Conservation (phyloP, 2,888 invertebrate genomes). For the Drosophila neutralis region DNA sequence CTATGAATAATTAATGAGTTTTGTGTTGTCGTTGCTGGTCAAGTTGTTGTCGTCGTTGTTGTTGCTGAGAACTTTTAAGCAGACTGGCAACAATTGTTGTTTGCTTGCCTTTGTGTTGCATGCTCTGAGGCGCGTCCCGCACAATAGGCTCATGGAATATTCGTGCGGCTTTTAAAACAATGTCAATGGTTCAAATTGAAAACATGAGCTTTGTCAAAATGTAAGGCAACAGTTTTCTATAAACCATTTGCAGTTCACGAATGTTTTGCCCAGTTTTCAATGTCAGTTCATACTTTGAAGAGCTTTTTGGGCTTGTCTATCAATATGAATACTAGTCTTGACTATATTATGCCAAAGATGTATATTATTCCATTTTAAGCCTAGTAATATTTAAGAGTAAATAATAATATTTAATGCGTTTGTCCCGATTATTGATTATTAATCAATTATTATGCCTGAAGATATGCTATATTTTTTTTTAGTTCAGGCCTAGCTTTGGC, state of each 20-base stretch:
- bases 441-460: neutral
- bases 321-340: neutral
- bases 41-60: conserved; percentile 24
- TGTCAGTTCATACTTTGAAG: neutral
- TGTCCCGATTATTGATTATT: neutral
- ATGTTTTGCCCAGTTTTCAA: neutral
- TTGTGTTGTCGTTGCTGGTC: conserved; percentile 46
- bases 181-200: neutral
- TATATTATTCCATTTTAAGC: neutral
- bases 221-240: neutral
- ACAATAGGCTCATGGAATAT: conserved; percentile 56
- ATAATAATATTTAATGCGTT: neutral
- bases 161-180: conserved; percentile 48
- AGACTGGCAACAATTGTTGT: conserved; percentile 30
- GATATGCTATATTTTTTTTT: neutral
- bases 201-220: neutral
- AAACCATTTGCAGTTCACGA: neutral
- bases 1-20: conserved; percentile 76
- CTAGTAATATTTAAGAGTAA: neutral
- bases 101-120: conserved; percentile 39
- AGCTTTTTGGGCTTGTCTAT: neutral
- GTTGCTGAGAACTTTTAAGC: conserved; percentile 42
- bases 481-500: neutral
- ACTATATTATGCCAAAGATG: neutral
- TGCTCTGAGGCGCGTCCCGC: conserved; percentile 27